Conservation (phyloP, 1,140 invertebrate genomes). For the Bombus ignitus region DNA sequence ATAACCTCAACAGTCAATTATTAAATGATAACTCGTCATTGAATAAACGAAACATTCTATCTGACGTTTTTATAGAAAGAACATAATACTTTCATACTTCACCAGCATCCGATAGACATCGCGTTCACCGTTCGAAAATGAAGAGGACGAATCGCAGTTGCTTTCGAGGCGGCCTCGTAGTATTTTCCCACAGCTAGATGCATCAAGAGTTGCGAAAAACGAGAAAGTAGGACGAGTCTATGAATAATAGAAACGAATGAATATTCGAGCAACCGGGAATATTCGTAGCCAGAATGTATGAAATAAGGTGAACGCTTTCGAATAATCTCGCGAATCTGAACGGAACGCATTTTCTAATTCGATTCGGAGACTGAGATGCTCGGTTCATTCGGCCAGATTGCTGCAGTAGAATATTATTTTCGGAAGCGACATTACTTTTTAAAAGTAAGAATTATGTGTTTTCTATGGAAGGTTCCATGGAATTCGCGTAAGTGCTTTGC, state of each 20-base stretch:
- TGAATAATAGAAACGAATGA: slow-evolving; percentile 54
- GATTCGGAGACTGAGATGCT: background rate
- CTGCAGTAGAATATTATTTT: background rate
- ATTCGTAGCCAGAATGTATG: slow-evolving; percentile 32
- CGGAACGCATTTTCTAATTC: slow-evolving; percentile 34
- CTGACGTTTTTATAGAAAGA: no score
- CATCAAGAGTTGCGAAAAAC: slow-evolving; percentile 33
- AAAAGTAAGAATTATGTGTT: background rate
- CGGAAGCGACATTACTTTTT: background rate
- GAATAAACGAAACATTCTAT: no score
- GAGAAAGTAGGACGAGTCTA: slow-evolving; percentile 26
- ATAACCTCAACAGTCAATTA: no score
- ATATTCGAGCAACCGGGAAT: slow-evolving; percentile 39
- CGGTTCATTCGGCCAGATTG: background rate
- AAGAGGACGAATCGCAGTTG: background rate
- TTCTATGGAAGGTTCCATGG: background rate
- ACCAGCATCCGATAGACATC: no score
- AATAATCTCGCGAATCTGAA: slow-evolving; percentile 38
- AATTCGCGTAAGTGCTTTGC: background rate
- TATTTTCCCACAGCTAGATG: background rate
- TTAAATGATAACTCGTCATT: no score
- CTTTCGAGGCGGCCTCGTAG: background rate
- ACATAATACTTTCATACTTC: no score
- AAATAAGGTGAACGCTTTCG: slow-evolving; percentile 36
- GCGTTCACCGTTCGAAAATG: background rate